Percentiles rank a stretch among this genome's conserved stretches.
Conservation (phyloP, 2,888 invertebrate genomes). For the Spodoptera exigua region DNA sequence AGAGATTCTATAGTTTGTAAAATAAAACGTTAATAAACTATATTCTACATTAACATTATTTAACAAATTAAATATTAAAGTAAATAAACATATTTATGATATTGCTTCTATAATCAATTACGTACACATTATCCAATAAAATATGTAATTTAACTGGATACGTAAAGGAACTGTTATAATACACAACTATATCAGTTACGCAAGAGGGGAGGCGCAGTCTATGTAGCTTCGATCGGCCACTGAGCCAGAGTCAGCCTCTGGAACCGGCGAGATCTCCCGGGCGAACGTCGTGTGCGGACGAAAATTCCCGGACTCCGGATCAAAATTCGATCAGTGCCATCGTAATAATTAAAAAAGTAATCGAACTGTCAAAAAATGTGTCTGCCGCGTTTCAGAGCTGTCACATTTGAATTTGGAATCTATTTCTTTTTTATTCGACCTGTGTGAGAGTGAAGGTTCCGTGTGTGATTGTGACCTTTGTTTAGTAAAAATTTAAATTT, state of each 20-base stretch:
- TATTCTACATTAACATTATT: background rate
- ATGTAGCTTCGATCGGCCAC: slow-evolving; percentile 80
- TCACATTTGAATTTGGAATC: slow-evolving; percentile 72
- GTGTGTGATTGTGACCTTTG: slow-evolving; percentile 70
- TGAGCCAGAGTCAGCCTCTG: slow-evolving; percentile 83
- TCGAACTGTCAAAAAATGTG: slow-evolving; percentile 60
- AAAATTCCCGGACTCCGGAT: slow-evolving; percentile 60
- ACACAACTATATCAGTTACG: slow-evolving; percentile 83
- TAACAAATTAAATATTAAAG: background rate
- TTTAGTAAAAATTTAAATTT: slow-evolving; percentile 46
- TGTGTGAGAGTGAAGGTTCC: slow-evolving; percentile 69
- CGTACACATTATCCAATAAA: background rate
- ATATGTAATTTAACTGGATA: slow-evolving; percentile 4
- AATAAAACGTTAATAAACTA: background rate
- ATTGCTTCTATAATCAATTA: no score
- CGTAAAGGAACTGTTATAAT: slow-evolving; percentile 62
- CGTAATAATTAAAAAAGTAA: slow-evolving; percentile 62
- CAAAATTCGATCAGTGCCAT: slow-evolving; percentile 61
- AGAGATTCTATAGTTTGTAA: background rate
- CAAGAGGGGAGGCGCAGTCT: slow-evolving; percentile 83
- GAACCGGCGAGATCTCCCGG: slow-evolving; percentile 80
- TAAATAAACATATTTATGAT: background rate
- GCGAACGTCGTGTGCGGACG: slow-evolving; percentile 66
- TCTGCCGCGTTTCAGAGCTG: slow-evolving; percentile 57
- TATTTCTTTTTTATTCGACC: slow-evolving; percentile 62